Conservation (phyloP, 1,140 invertebrate species). For the Drosophila bocki region DNA sequence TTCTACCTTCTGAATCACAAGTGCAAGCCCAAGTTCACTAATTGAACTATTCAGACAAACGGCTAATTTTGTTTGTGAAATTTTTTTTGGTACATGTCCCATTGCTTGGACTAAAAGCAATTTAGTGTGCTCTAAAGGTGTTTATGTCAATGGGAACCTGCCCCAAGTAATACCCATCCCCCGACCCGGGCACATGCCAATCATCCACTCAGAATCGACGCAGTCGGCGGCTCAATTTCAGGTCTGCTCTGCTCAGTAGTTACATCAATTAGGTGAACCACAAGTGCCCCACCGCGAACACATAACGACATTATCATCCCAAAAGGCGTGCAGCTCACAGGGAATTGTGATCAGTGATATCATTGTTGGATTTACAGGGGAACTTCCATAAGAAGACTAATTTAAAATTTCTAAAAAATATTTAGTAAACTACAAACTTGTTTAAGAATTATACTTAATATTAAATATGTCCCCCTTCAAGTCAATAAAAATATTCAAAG, state of each 20-base stretch:
- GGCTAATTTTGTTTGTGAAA: not conserved
- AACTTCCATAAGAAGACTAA: not conserved
- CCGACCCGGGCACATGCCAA: slow-evolving; percentile 42
- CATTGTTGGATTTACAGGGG: slow-evolving; percentile 12
- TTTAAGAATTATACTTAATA: not conserved
- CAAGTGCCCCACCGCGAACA: slow-evolving; percentile 22
- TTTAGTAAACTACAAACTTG: too few relatives aligned
- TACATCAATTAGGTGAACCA: slow-evolving; percentile 53
- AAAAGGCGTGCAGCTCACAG: slow-evolving; percentile 23
- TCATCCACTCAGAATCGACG: slow-evolving; percentile 22
- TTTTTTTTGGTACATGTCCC: not conserved
- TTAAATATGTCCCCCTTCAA: not conserved
- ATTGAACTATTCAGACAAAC: slow-evolving; percentile 22
- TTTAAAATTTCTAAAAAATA: not conserved
- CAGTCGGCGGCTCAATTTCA: slow-evolving; percentile 16
- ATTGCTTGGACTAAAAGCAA: slow-evolving; percentile 1
- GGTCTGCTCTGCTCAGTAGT: slow-evolving; percentile 17
- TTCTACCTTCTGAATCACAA: not conserved
- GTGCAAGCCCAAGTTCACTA: slow-evolving; percentile 12
- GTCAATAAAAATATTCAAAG: too few relatives aligned
- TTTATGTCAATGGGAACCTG: slow-evolving; percentile 30
- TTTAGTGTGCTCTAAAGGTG: not conserved
- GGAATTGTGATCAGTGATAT: slow-evolving; percentile 30
- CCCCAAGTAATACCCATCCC: not conserved
- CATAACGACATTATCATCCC: slow-evolving; percentile 50